Conservation (phyloP, 1,140 invertebrate species). For the Zaprionus lachaisei region DNA sequence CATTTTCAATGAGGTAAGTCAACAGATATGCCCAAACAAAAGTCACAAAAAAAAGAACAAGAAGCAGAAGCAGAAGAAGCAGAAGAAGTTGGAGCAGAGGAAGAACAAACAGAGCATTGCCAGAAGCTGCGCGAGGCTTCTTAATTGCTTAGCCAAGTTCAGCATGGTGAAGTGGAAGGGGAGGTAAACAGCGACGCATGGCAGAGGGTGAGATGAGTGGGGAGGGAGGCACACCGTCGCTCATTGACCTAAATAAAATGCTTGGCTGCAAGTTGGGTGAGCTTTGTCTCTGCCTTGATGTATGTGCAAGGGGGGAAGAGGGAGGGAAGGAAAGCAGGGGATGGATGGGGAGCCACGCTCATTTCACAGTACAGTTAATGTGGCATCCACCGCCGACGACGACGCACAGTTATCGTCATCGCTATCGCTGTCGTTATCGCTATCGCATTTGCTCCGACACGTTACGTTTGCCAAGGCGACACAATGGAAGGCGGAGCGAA, state of each 20-base stretch:
- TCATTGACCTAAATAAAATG: slow-evolving; percentile 82
- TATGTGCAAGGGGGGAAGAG: not conserved
- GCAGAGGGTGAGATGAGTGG: not conserved
- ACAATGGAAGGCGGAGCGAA: slow-evolving; percentile 58
- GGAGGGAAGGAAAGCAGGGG: not conserved
- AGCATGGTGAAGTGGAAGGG: not conserved
- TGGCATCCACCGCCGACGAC: not conserved
- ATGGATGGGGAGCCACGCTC: not conserved
- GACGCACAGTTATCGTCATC: slow-evolving; percentile 36
- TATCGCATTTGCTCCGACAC: slow-evolving; percentile 67
- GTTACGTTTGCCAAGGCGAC: slow-evolving; percentile 56
- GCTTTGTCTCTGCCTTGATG: slow-evolving; percentile 55
- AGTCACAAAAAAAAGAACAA: not conserved
- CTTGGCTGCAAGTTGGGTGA: slow-evolving; percentile 45
- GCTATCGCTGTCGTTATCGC: slow-evolving; percentile 54
- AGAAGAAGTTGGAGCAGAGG: not conserved
- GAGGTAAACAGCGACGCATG: not conserved
- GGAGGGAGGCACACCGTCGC: slow-evolving; percentile 26
- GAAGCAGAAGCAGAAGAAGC: not conserved
- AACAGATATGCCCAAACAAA: slow-evolving; percentile 10
- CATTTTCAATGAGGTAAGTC: slow-evolving; percentile 90
- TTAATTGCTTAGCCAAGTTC: slow-evolving; percentile 49
- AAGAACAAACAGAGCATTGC: slow-evolving; percentile 3
- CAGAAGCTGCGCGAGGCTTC: slow-evolving; percentile 12
- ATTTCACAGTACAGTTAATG: slow-evolving; percentile 1